phyloP scores from a whole-genome alignment of 2,797 vertebrate species.

The Jordanella pulchra region DNA sequence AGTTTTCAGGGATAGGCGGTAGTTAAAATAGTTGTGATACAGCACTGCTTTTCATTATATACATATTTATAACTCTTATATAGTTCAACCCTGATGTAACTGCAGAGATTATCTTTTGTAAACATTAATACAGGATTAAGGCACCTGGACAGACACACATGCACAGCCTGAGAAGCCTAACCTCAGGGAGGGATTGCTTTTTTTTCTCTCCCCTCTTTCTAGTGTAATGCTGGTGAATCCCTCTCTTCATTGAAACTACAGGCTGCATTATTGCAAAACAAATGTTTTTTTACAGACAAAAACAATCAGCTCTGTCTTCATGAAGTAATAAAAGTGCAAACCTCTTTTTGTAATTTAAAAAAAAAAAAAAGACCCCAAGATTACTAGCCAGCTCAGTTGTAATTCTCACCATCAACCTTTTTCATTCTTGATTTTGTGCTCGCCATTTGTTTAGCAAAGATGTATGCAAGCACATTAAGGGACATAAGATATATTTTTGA shows the following conservation, averaged over 20 bases:
- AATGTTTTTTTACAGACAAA: slow-evolving; percentile 31
- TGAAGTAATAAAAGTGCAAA: slow-evolving; percentile 73
- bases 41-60: slow-evolving; percentile 46
- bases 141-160: slow-evolving; percentile 36
- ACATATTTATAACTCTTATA: slow-evolving; percentile 74
- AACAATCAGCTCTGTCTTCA: slow-evolving; percentile 45
- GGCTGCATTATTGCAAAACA: slow-evolving; percentile 44
- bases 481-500: background rate
- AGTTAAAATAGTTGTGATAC: slow-evolving; percentile 37
- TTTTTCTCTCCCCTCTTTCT: slow-evolving; percentile 16
- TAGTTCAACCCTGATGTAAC: slow-evolving; percentile 73
- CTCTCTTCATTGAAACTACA: slow-evolving; percentile 68
- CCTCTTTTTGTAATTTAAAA: slow-evolving; percentile 57
- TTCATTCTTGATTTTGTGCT: slow-evolving; percentile 32
- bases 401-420: slow-evolving; percentile 37
- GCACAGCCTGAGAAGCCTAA: slow-evolving; percentile 57
- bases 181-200: slow-evolving; percentile 67
- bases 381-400: slow-evolving; percentile 53
- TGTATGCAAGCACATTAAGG: slow-evolving; percentile 1
- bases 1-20: slow-evolving; percentile 29
- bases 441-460: background rate
- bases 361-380: slow-evolving; percentile 52
- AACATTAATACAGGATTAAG: slow-evolving; percentile 57
- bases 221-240: slow-evolving; percentile 39
- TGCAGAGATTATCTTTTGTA: slow-evolving; percentile 64